Base-by-base conservation (phyloP, 2,888 invertebrate species). In the Drosophila dives region DNA sequence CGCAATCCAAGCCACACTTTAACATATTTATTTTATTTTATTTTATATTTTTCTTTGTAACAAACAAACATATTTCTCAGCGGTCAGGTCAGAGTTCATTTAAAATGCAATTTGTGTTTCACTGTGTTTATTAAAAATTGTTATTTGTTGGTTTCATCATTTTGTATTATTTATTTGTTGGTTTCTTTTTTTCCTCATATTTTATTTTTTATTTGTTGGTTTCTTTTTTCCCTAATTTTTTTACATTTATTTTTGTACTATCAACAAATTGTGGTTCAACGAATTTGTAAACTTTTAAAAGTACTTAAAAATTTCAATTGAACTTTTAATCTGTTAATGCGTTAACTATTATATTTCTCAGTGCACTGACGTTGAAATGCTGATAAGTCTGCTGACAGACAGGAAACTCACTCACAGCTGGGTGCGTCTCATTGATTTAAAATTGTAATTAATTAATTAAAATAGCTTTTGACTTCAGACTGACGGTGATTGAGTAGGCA, bases 381-480 rank as follows among this genome's bases (percentile, higher is more conserved):
- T 64, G 80, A 85, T 80, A 81, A 84, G 53, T 55, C 60, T 51
- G 73, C 7, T 50, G 68, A 71, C 8, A 49, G 66, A 67, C 59
- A 64, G 36, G 34, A 40, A 49, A 45, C 38, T 59, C 5, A 32
- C 29, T 48, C 33, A 2, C 40, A 36, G 17, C 33, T 50, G 23
- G 45, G 26, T 23, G 20, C 26, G 11, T 20, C 12, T 12, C 32
- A 72, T 62, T 62, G 58, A 64, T 60, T 81, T 33, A 48, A 48
- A 3, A 54, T 48, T 61, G 50, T 66, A 72, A 78, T 72, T 68
- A 58, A 64, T 75, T 77, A 53, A 75, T 83, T 79, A 77, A 77
- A 50, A 45, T 45, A 42, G 40, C 29, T 17, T 29, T 63, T 36
- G 56, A 58, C 17, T 59, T 32, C 8, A 34, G 23, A 26, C 20